Evolutionary conservation across 2,797 vertebrate species (phyloP), one percentile per base, ranked within the genome.

Genomic region (Chelmon rostratus): DNA sequence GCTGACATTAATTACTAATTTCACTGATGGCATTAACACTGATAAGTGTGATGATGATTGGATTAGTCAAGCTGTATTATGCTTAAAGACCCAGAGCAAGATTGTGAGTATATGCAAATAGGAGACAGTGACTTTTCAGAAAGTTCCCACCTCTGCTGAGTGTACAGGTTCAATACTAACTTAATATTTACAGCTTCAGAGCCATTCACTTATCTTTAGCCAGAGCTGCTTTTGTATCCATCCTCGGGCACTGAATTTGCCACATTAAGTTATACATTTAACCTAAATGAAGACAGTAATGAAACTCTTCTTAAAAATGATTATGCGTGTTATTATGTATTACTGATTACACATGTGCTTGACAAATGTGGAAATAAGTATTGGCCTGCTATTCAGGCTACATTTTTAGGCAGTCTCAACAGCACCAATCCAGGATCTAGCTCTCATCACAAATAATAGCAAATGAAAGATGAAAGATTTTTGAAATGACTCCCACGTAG

Each of bases 1-100:
- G 77, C 79, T 81, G 79, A 85, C 85, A 87, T 88, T 83, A 82
- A 88, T 85, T 82, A 86, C 73, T 79, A 69, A 85, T 85, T 86
- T 76, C 64, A 79, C 67, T 81, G 81, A 88, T 83, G 77, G 63
- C 81, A 82, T 86, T 85, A 84, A 44, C 25, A 61, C 65, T 79
- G 70, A 89, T 87, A 77, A 87, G 68, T 79, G 40, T 64, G 83
- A 67, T 83, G 79, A 77, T 81, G 69, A 84, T 88, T 5, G 23
- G 83, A 85, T 88, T 88, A 88, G 82, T 89, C 78, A 73, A 71
- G 80, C 84, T 86, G 71, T 63, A 62, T 90, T 85, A 80, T 79
- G 63, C 66, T 78, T 68, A 50, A 75, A 84, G 73, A 79, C 61
- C 69, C 64, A 70, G 64, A 72, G 68, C 64, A 40, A 76, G 56